Conservation (phyloP, 1,140 invertebrate genomes). For the Cyrtorhinus lividipennis region DNA sequence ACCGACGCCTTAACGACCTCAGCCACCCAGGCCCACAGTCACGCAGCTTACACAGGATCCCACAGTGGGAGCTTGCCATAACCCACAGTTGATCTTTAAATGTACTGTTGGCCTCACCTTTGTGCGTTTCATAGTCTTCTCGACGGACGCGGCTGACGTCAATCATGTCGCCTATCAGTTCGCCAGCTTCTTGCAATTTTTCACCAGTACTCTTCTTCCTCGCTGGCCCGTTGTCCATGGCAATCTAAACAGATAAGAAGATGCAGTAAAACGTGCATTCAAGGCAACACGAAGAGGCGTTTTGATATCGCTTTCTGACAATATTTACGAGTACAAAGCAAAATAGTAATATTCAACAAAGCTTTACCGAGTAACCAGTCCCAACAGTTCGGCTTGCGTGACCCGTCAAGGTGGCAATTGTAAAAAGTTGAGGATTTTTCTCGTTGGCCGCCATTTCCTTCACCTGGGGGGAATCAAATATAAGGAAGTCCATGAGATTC, state of each 20-base stretch:
- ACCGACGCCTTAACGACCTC: no score
- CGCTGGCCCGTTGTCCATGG: constrained; percentile 84
- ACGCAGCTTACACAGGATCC: no score
- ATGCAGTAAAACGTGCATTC: no score
- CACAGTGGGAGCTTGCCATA: no score
- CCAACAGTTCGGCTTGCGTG: constrained; percentile 70
- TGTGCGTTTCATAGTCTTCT: constrained; percentile 67
- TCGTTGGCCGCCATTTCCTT: constrained; percentile 48
- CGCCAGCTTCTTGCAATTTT: constrained; percentile 53
- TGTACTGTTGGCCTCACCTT: constrained; percentile 36
- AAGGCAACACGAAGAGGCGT: no score
- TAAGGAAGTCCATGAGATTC: no score
- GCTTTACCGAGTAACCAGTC: constrained; percentile 55
- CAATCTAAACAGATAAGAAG: constrained; percentile 35
- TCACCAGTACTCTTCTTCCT: constrained; percentile 40
- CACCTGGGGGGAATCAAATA: constrained; percentile 35
- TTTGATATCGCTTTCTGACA: no score
- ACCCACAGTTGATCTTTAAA: no score
- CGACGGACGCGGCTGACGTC: constrained; percentile 75
- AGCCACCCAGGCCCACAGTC: no score
- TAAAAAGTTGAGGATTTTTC: constrained; percentile 75
- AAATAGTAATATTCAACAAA: no score
- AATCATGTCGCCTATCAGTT: constrained; percentile 69
- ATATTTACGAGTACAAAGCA: no score
- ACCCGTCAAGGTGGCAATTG: constrained; percentile 87